Base-by-base conservation (phyloP, 1,140 invertebrate genomes). In the Halictus rubicundus region DNA sequence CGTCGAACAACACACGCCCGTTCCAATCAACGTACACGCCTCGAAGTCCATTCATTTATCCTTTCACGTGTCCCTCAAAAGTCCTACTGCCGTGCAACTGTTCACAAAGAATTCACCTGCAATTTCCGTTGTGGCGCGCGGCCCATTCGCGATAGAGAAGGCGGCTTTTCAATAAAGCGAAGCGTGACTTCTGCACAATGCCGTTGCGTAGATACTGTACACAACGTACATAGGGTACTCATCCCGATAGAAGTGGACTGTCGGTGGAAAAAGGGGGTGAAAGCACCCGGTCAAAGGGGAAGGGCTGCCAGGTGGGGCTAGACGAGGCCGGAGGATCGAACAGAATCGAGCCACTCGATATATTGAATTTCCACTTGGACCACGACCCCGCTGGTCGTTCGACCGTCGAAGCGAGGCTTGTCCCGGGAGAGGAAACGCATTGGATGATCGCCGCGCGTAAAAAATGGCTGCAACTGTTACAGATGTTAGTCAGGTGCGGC, bases 101-200 rank as follows among this genome's bases (percentile, higher is more conserved):
- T 65, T 85, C 85, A 78, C 85, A 77, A 86, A 86, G 77, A 86
- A 85, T 86, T 86, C 79, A 86, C 72, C 80, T 78, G 83, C 80
- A 86, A 86, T 86, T 86, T 86, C 80, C 83, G 83, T 61, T 61
- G 68, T 32, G 68, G 68, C 68, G 68, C 68, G 46, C 68, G 46
- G 52, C 52, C 46, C 49, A 76, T 70, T 49, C 63, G 27, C 61
- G 52, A 59, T 46, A 66, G 80, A 75, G 83, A 85, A 82, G 68
- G 73, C 66, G 78, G 80, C 69, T 82, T 86, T 86, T 80, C 83
- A 85, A 86, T 86, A 86, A 85, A 81, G 81, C 54, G 80, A 70
- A 82, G 72, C 76, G 80, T 77, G 75, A 86, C 76, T 82, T 66
- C n/a, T 64, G 68, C 37, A 81, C 65, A 81, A 77, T 65, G 39